Base-by-base conservation (phyloP, 2,888 invertebrate species). In the Xestia ashworthii region DNA sequence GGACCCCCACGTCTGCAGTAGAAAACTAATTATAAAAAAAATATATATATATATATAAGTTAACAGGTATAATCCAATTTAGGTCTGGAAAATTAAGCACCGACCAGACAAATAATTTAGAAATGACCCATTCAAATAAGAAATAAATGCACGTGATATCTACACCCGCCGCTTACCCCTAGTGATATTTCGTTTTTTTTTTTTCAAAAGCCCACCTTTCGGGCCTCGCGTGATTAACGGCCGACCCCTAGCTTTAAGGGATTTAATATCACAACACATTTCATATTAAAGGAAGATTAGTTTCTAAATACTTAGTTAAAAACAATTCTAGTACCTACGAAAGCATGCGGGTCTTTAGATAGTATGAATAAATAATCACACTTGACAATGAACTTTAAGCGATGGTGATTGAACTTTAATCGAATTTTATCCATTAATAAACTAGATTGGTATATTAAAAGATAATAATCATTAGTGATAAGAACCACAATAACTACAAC, bases 371-470 rank as follows among this genome's bases (percentile, higher is more conserved):
- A 55, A 25, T 38, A 60, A 58, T 16, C 16, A 25, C 14, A 46
- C 9, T 38, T 58, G 25, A 32, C n/a, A 41, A 12, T 65, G 32
- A 66, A 65, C 32, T 69, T 69, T 16, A 32, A 32, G 12, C n/a
- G n/a, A 55, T 5, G 25, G 14, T 58, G 6, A 58, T 14, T 58
- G 5, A 41, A 50, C 70, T 25, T 2, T 16, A n/a, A 16, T 53
- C 2, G n/a, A n/a, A n/a, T n/a, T 81, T 58, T 44, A 41, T 81
- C 22, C 22, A 72, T 72, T 14, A 72, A 6, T 25, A 22, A 53
- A 64, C 25, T 41, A 0, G 9, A 71, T n/a, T 44, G 32, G 11
- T 68, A n/a, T 53, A 70, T 69, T 53, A 53, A 46, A 55, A 48
- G 38, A 64, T 55, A 38, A n/a, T 5, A 72, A 73, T 81, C 53